Percentiles rank a stretch among this genome's conserved stretches.
Conservation (phyloP, 2,113 vertebrate genomes). For the Todiramphus saurophagus region DNA sequence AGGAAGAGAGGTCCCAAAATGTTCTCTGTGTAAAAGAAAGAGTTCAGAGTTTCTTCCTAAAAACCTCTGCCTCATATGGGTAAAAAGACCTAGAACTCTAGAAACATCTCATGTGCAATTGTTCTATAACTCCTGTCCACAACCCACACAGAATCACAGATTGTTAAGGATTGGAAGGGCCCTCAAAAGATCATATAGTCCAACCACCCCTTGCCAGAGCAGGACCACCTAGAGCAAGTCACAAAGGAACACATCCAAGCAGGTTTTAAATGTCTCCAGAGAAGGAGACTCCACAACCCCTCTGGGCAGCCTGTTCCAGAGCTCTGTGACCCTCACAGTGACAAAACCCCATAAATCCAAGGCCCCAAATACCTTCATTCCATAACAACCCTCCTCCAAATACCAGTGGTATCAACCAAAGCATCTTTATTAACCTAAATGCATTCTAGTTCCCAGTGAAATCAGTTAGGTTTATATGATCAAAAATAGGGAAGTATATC, state of each 20-base stretch:
- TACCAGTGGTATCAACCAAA: not conserved
- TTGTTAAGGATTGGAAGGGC: too few species aligned
- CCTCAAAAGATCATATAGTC: too few species aligned
- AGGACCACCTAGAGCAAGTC: too few species aligned
- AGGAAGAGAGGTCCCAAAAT: not conserved
- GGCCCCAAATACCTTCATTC: not conserved
- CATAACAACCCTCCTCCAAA: not conserved
- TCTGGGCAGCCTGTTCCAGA: too few species aligned
- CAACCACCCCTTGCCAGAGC: too few species aligned
- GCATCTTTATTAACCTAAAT: not conserved
- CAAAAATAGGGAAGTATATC: not conserved
- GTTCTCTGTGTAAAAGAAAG: not conserved
- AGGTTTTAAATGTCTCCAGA: too few species aligned
- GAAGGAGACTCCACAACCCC: too few species aligned
- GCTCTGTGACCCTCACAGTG: too few species aligned
- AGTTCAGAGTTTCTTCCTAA: not conserved
- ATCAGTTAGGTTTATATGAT: not conserved
- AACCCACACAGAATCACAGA: not conserved
- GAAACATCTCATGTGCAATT: not conserved
- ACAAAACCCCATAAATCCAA: not conserved
- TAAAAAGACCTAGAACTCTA: not conserved
- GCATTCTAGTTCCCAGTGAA: not conserved
- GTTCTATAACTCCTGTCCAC: not conserved
- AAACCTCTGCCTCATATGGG: not conserved
- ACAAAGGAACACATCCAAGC: too few species aligned